phyloP scores from a whole-genome alignment of 1,140 invertebrate species.

The Matsumurasca onukii region DNA sequence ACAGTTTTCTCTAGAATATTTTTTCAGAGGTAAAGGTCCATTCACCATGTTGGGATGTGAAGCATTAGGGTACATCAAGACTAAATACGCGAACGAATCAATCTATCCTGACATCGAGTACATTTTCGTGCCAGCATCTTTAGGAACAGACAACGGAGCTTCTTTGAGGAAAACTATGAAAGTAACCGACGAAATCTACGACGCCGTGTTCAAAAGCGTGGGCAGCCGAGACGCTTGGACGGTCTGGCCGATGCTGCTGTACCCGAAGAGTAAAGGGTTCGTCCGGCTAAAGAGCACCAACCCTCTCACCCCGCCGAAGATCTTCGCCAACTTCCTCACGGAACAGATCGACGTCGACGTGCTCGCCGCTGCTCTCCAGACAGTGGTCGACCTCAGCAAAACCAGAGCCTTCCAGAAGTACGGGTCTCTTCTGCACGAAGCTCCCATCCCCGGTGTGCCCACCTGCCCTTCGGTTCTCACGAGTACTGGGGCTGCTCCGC shows the following conservation, averaged over 20 bases:
- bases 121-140: conserved; percentile 53
- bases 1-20: conserved; percentile 21
- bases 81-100: conserved; percentile 51
- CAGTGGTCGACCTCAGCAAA: conserved; percentile 41
- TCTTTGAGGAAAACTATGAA: conserved; percentile 39
- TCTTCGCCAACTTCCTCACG: conserved; percentile 65
- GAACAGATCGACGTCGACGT: conserved; percentile 45
- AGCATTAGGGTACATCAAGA: conserved; percentile 63
- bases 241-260: conserved; percentile 60
- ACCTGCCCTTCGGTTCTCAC: conserved; percentile 56
- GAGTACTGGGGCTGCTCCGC: conserved; percentile 76
- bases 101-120: conserved; percentile 65
- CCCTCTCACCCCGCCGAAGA: conserved; percentile 60
- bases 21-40: conserved; percentile 36
- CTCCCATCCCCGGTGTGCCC: conserved; percentile 60
- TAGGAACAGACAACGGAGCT: conserved; percentile 45
- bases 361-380: conserved; percentile 38
- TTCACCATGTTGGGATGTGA: conserved; percentile 56
- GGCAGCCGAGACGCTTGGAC: conserved; percentile 58
- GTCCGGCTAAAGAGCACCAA: conserved; percentile 56
- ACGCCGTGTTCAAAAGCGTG: conserved; percentile 41
- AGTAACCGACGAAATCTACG: conserved; percentile 37
- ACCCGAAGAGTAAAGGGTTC: conserved; percentile 58
- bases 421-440: conserved; percentile 39
- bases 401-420: conserved; percentile 45